A percentile compares a stretch with the other conserved stretches of the same genome.
Conservation (phyloP, 2,888 invertebrate genomes). For the Corbicula japonica region DNA sequence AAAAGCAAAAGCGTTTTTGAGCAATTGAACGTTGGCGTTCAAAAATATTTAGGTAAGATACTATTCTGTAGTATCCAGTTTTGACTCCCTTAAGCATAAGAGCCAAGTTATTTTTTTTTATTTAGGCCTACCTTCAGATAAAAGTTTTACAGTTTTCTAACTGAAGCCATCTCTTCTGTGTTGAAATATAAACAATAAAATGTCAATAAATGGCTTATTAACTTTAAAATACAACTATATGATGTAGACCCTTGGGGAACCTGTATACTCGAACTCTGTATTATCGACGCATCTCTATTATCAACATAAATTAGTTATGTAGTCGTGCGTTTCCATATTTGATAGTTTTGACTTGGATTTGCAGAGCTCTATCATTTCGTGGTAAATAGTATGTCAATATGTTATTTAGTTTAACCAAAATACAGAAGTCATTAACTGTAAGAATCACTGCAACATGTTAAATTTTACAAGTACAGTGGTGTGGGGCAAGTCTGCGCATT, state of each 20-base stretch:
- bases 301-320: too few relatives aligned
- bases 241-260: background rate
- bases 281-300: too few relatives aligned
- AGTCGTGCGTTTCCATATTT: too few relatives aligned
- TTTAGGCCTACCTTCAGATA: background rate
- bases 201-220: background rate
- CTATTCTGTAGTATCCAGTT: background rate
- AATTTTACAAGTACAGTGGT: too few relatives aligned
- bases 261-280: too few relatives aligned
- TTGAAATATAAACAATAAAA: background rate
- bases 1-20: constrained; percentile 65
- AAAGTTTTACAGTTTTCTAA: background rate
- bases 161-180: background rate
- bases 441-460: too few relatives aligned
- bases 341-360: too few relatives aligned
- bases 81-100: background rate
- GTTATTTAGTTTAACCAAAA: too few relatives aligned
- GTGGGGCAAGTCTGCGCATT: too few relatives aligned
- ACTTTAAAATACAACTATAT: background rate
- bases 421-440: too few relatives aligned
- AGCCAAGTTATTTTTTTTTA: background rate
- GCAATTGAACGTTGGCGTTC: constrained; percentile 72
- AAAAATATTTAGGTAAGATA: constrained; percentile 71
- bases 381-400: too few relatives aligned
- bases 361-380: too few relatives aligned